Evolutionary conservation across 2,888 invertebrate genomes (phyloP).

Genomic region (Hedya salicella): DNA sequence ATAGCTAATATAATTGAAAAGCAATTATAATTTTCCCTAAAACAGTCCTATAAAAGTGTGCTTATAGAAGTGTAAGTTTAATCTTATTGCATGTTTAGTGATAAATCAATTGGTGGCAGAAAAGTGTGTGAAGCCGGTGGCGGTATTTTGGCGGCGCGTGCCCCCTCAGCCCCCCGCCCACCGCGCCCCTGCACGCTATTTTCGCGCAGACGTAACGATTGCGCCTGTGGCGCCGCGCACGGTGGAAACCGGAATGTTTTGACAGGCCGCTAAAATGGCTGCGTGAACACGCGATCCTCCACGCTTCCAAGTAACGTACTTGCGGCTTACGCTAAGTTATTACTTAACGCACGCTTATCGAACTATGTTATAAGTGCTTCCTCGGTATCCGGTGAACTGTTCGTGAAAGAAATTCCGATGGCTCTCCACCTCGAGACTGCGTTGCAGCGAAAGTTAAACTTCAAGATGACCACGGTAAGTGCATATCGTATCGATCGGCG

Average conservation of each 20-base stretch:
- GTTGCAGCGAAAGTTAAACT: constrained; percentile 83
- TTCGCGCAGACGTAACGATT: constrained; percentile 79
- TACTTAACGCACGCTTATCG: constrained; percentile 67
- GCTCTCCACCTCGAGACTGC: constrained; percentile 82
- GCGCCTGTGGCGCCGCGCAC: constrained; percentile 69
- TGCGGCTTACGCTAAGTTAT: constrained; percentile 75
- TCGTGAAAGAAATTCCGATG: constrained; percentile 64
- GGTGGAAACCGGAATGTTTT: constrained; percentile 67
- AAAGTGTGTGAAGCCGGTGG: constrained; percentile 61
- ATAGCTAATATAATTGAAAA: constrained; percentile 18
- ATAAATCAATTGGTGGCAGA: constrained; percentile 75
- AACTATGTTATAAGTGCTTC: constrained; percentile 76
- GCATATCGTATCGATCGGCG: constrained; percentile 78
- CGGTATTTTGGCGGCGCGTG: constrained; percentile 47
- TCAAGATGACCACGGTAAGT: constrained; percentile 84
- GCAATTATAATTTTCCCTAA: constrained; percentile 28
- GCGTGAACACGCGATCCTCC: constrained; percentile 80
- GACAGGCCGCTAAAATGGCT: constrained; percentile 82
- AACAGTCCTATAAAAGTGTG: constrained; percentile 37
- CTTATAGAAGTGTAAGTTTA: constrained; percentile 68
- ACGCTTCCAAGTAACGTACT: constrained; percentile 66
- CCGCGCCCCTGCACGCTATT: constrained; percentile 56
- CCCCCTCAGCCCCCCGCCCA: constrained; percentile 49
- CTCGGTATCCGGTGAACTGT: constrained; percentile 57
- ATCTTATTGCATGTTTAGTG: constrained; percentile 78